Conservation (phyloP, 2,113 vertebrate species). For the Porphyrio hochstetteri region DNA sequence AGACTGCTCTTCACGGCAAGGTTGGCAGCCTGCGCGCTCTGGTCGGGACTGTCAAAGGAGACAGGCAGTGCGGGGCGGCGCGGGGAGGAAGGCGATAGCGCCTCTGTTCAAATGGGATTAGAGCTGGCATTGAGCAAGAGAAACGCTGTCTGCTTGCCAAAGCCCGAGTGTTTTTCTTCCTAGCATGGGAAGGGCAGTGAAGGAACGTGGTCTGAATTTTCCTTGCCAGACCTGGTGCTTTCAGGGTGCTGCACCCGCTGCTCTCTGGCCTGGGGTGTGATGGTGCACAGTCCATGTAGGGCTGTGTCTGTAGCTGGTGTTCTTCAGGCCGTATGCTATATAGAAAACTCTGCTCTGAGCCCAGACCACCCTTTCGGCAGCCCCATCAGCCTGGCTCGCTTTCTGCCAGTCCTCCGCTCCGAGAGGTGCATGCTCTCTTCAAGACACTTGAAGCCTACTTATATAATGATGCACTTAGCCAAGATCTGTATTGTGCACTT, state of each 20-base stretch:
- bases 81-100: fast-evolving
- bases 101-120: background rate
- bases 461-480: background rate
- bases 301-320: background rate
- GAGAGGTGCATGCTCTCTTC: fast-evolving
- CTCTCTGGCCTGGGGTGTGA: background rate
- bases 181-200: background rate
- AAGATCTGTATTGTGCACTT: background rate
- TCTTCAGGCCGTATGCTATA: background rate
- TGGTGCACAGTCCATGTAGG: fast-evolving
- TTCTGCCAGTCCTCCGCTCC: background rate
- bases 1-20: fast-evolving
- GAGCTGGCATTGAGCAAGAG: background rate
- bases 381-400: fast-evolving
- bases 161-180: fast-evolving
- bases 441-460: fast-evolving
- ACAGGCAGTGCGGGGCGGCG: background rate
- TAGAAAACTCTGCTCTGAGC: background rate
- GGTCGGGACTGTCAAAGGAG: background rate
- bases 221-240: background rate
- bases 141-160: background rate
- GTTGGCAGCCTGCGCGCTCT: fast-evolving
- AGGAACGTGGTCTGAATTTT: fast-evolving
- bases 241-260: background rate
- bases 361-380: background rate